These are phyloP conservation scores for Kradibia gibbosae DNA, from an alignment of 1,140 invertebrate species.

Conservation along the genomic window DNA sequence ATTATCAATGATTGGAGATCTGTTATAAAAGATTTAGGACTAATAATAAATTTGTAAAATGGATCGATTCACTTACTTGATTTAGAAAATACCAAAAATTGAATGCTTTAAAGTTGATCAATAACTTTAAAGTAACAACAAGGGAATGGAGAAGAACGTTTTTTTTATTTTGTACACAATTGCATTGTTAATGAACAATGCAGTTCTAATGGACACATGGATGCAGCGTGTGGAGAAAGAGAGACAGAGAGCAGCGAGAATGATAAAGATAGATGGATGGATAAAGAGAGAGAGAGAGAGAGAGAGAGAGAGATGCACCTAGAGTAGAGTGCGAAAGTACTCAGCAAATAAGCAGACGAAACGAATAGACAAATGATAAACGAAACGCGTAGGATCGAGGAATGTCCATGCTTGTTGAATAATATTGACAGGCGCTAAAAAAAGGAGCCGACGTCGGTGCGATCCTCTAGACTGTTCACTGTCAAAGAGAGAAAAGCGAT, in stretches of 20 bases:
- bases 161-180: neutral
- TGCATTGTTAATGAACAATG: too few species aligned
- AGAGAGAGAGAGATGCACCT: neutral
- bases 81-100: neutral
- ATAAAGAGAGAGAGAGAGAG: neutral
- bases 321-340: neutral
- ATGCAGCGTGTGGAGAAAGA: too few species aligned
- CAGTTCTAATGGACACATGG: neutral
- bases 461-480: neutral
- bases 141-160: neutral
- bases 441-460: neutral
- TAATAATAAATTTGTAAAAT: neutral
- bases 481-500: constrained; percentile 18
- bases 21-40: neutral
- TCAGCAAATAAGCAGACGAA: neutral
- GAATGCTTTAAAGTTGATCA: neutral
- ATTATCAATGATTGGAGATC: neutral
- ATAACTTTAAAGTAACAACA: neutral
- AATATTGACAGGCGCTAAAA: neutral
- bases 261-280: neutral
- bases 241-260: neutral
- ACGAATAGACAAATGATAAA: neutral
- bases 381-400: neutral
- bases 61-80: neutral
- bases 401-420: constrained; percentile 7